Evolutionary conservation across 2,797 vertebrate genomes (phyloP).

Genomic region (Aldrovandia affinis): DNA sequence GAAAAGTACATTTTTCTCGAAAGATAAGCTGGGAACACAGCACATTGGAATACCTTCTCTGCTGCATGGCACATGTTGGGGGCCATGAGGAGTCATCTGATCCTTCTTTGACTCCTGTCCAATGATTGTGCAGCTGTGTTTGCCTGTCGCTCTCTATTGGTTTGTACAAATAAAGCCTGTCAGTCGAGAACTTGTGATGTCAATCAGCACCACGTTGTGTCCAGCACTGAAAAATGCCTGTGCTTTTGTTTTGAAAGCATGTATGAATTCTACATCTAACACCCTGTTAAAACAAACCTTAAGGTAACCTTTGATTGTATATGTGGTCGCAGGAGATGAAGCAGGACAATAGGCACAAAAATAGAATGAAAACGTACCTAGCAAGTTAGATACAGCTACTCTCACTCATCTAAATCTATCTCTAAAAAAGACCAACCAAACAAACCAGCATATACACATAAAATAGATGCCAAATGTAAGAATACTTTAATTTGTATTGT

Average conservation of each 20-base stretch:
- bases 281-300: not conserved
- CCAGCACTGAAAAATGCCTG: not conserved
- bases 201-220: not conserved
- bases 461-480: too few species aligned
- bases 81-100: not conserved
- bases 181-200: not conserved
- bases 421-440: too few species aligned
- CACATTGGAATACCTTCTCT: not conserved
- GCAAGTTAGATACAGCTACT: too few species aligned
- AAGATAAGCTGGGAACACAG: not conserved
- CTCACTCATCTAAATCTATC: too few species aligned
- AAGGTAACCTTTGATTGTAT: not conserved
- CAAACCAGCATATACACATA: too few species aligned
- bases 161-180: not conserved
- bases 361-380: not conserved
- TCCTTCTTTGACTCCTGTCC: not conserved
- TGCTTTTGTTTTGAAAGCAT: not conserved
- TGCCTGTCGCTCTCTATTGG: not conserved
- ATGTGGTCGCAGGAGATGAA: not conserved
- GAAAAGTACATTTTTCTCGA: not conserved
- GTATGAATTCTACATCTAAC: not conserved
- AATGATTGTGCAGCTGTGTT: not conserved
- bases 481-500: not conserved
- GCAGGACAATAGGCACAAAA: not conserved
- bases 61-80: not conserved